Conservation (phyloP, 2,113 vertebrate species). For the Jaculus jaculus region DNA sequence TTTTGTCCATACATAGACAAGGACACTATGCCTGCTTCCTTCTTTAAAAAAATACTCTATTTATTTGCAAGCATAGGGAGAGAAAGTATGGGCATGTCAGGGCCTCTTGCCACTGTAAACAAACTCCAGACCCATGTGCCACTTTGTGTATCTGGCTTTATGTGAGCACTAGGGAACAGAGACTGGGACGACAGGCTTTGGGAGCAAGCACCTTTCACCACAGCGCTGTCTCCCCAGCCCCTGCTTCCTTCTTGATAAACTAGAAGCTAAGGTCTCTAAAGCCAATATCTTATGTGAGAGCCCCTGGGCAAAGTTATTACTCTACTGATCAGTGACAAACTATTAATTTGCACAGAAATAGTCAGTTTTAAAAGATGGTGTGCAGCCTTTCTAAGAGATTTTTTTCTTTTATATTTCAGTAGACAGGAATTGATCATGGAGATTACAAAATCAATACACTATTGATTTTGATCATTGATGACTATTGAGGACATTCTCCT, state of each 20-base stretch:
- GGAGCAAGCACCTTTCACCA: too few species aligned
- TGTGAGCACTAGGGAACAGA: too few species aligned
- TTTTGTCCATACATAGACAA: not conserved
- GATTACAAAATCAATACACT: constrained; percentile 23
- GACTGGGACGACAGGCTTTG: too few species aligned
- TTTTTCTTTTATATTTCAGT: constrained; percentile 31
- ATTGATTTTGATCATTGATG: constrained; percentile 29
- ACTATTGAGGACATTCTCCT: constrained; percentile 34
- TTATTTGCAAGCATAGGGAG: too few species aligned
- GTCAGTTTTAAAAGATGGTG: not conserved
- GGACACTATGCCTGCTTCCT: too few species aligned
- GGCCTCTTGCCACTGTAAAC: too few species aligned
- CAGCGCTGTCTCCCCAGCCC: too few species aligned
- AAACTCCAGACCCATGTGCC: too few species aligned
- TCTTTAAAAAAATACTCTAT: too few species aligned
- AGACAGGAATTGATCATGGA: not conserved
- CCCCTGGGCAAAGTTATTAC: not conserved
- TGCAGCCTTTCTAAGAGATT: not conserved
- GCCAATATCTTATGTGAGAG: not conserved
- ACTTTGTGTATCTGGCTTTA: too few species aligned
- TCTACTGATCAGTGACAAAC: not conserved
- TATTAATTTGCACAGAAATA: not conserved
- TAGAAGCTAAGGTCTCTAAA: not conserved
- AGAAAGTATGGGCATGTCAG: too few species aligned
- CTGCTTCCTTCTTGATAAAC: not conserved